phyloP scores from a whole-genome alignment of 2,888 invertebrate species.

The Apotomis turbidana region DNA sequence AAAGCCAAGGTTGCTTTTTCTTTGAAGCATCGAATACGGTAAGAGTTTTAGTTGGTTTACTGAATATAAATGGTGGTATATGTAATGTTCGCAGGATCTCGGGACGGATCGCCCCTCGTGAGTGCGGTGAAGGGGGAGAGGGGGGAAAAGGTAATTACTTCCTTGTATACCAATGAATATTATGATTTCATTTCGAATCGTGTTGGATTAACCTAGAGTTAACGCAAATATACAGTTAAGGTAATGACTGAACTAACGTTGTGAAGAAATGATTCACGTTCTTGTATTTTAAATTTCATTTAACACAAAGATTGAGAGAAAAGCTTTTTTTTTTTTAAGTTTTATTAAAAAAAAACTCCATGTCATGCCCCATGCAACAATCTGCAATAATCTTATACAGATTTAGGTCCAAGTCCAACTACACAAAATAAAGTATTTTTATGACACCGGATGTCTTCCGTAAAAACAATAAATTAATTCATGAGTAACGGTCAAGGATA shows the following conservation, averaged over 20 bases:
- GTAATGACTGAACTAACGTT: no score
- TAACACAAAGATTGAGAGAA: no score
- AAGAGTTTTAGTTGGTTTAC: neutral
- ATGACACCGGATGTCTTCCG: no score
- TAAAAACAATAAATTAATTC: neutral
- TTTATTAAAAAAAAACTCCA: no score
- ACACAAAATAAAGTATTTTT: no score
- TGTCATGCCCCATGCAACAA: no score
- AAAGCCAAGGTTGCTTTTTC: neutral
- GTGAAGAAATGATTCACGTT: no score
- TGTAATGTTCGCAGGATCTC: slow-evolving; percentile 63
- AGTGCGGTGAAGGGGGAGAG: slow-evolving; percentile 64
- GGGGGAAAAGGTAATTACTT: slow-evolving; percentile 76
- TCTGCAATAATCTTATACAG: no score
- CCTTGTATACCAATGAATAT: slow-evolving; percentile 32
- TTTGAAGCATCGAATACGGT: neutral
- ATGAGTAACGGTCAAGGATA: neutral
- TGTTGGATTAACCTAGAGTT: slow-evolving; percentile 20
- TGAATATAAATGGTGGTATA: slow-evolving; percentile 53
- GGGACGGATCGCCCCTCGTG: slow-evolving; percentile 50
- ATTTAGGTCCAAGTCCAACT: no score
- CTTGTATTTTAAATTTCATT: no score
- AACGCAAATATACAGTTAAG: no score
- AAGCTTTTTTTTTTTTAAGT: no score
- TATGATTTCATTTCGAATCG: slow-evolving; percentile 24